Conservation (phyloP, 2,797 vertebrate genomes). For the Tadarida brasiliensis region DNA sequence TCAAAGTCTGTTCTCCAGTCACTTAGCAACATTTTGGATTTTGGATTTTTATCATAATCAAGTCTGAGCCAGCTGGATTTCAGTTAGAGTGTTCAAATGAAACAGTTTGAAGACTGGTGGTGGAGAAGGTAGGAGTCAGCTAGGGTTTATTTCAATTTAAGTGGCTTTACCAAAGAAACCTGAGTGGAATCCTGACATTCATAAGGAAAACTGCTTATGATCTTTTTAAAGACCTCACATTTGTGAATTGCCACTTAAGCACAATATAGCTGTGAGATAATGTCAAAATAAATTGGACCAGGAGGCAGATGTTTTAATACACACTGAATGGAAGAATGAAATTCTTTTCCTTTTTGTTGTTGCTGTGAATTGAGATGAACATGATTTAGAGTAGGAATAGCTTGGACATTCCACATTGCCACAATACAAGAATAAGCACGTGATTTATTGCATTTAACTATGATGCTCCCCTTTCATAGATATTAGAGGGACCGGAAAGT, state of each 20-base stretch:
- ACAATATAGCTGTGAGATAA: not conserved
- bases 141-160: conserved; percentile 48
- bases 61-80: conserved; percentile 71
- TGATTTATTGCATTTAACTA: not conserved
- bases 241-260: conserved; percentile 21
- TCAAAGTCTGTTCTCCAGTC: conserved; percentile 71
- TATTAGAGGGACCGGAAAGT: too few relatives aligned
- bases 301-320: not conserved
- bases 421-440: not conserved
- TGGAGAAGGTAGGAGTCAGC: not conserved
- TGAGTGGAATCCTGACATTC: not conserved
- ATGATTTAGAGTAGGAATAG: not conserved
- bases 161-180: conserved; percentile 33
- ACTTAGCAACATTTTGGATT: conserved; percentile 76
- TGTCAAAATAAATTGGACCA: not conserved
- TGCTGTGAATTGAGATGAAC: not conserved
- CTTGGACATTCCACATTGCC: not conserved
- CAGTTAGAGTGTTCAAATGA: conserved; percentile 56
- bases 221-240: conserved; percentile 46
- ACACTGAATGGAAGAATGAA: not conserved
- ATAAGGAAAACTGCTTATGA: not conserved
- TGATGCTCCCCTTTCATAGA: not conserved
- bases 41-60: conserved; percentile 67
- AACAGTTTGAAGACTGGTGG: conserved; percentile 40
- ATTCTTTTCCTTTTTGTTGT: not conserved